Evolutionary conservation across 1,140 invertebrate species (phyloP), one percentile per base, ranked within the genome.

Genomic region (Psix sp.): DNA sequence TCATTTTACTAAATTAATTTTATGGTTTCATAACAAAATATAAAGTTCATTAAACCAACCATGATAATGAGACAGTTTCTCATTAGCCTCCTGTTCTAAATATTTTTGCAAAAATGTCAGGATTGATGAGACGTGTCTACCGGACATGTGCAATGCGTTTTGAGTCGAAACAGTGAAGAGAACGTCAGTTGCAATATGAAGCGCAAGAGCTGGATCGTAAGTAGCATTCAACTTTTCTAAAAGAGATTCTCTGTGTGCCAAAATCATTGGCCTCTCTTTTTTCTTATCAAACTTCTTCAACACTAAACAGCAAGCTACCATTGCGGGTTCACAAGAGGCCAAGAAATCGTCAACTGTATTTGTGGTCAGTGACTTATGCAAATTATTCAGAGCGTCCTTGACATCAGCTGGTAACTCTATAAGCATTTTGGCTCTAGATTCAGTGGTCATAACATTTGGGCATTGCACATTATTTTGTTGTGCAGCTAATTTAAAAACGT

Each of bases 201-300:
- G 83, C n/a, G 92, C 89, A 24, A 97, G 84, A 0, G 96, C 95
- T 18, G 94, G 90, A 81, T 98, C 96, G 24, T 90, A 86, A 36
- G 90, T 92, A 38, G 85, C 82, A 46, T 91, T 90, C 31, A 98
- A 80, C 82, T 97, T 92, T 46, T 95, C 91, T 21, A 94, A 82
- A n/a, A 98, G 86, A 57, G 91, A 91, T 79, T 95, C 92, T 67
- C 94, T 92, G 72, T 96, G 94, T 56, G 91, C 92, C 38, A 92
- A 86, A 54, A 96, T 89, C 14, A 95, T 81, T 14, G 90, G 87
- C 63, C 91, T 91, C 87, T 96, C 95, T 80, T 94, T 94, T 79
- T 94, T 96, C 77, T 95, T 95, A 82, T 97, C 95, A 56, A 92
- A 90, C 87, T 97, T 98, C 75, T 93, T 95, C 29, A 96, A 84